These are phyloP conservation scores for Xyrichtys novacula DNA, from an alignment of 2,797 vertebrate species.

Conservation along the genomic window DNA sequence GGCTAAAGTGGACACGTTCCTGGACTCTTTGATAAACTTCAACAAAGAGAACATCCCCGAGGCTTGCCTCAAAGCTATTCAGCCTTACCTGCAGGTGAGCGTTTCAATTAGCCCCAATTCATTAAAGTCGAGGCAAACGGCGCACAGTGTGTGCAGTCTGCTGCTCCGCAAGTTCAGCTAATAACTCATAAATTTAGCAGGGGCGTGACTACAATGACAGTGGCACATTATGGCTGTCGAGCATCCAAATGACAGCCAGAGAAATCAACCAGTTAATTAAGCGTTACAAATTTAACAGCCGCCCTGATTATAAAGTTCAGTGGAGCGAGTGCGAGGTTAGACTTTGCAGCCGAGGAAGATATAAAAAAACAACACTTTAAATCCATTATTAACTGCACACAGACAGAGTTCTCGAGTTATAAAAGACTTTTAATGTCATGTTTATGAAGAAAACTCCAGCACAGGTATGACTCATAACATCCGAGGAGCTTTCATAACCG, in stretches of 20 bases:
- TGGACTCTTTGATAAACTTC: constrained; percentile 92
- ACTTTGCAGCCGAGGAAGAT: constrained; percentile 29
- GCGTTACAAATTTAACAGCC: constrained; percentile 62
- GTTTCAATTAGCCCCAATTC: constrained; percentile 15
- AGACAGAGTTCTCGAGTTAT: background rate
- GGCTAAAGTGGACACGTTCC: constrained; percentile 92
- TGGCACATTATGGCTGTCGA: constrained; percentile 51
- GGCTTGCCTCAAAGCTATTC: constrained; percentile 92
- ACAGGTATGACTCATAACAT: background rate
- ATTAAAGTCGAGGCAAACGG: background rate
- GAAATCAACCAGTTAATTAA: constrained; percentile 65
- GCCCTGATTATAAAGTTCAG: constrained; percentile 56
- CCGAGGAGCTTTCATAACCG: background rate
- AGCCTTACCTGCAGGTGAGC: constrained; percentile 88
- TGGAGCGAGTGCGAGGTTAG: constrained; percentile 33
- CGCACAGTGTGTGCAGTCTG: constrained; percentile 6
- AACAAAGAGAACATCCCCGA: constrained; percentile 96
- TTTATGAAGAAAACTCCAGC: background rate
- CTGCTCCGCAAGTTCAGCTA: constrained; percentile 21
- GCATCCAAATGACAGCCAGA: constrained; percentile 47
- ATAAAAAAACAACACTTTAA: constrained; percentile 1
- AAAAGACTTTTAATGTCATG: constrained; percentile 20
- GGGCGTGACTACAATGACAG: constrained; percentile 43
- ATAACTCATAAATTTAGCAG: constrained; percentile 48
- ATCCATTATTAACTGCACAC: constrained; percentile 5